Evolutionary conservation across 2,888 invertebrate species (phyloP).

Genomic region (Icerya purchasi): DNA sequence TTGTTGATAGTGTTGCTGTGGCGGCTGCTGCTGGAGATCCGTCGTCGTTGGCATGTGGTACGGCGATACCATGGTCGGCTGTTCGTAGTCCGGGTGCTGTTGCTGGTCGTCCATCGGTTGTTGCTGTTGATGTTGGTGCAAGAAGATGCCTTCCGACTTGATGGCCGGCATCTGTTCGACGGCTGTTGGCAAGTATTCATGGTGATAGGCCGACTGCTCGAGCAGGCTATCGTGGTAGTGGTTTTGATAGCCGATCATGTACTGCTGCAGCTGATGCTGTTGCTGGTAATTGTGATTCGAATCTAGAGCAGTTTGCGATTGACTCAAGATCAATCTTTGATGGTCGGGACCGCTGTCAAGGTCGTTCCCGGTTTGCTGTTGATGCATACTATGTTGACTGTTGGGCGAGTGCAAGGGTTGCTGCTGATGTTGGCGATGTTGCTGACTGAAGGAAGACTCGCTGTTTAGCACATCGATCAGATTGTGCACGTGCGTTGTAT

Average conservation of each 20-base stretch:
- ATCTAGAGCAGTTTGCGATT: slow-evolving; percentile 24
- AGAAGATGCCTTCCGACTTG: too few relatives aligned
- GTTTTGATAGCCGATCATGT: not conserved
- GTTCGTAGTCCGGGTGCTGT: too few relatives aligned
- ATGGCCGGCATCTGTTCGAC: too few relatives aligned
- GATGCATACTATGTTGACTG: not conserved
- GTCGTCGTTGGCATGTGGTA: too few relatives aligned
- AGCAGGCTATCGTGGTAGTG: not conserved
- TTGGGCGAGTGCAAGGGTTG: slow-evolving; percentile 1
- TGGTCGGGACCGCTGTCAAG: slow-evolving; percentile 11
- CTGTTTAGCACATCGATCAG: not conserved
- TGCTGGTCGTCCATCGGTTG: not conserved
- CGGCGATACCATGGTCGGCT: too few relatives aligned
- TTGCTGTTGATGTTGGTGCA: not conserved
- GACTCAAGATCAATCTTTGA: slow-evolving; percentile 7
- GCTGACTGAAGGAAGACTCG: slow-evolving; percentile 7
- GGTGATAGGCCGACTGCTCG: not conserved
- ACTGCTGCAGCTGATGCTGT: slow-evolving; percentile 6
- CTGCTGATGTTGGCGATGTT: slow-evolving; percentile 11
- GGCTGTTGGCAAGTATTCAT: slow-evolving; percentile 10
- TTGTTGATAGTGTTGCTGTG: too few relatives aligned
- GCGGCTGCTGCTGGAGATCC: too few relatives aligned
- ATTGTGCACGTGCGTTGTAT: not conserved
- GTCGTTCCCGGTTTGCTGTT: slow-evolving; percentile 6
- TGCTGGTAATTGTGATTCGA: slow-evolving; percentile 32